Conservation (phyloP, 2,113 vertebrate species). For the Eolophus roseicapilla region DNA sequence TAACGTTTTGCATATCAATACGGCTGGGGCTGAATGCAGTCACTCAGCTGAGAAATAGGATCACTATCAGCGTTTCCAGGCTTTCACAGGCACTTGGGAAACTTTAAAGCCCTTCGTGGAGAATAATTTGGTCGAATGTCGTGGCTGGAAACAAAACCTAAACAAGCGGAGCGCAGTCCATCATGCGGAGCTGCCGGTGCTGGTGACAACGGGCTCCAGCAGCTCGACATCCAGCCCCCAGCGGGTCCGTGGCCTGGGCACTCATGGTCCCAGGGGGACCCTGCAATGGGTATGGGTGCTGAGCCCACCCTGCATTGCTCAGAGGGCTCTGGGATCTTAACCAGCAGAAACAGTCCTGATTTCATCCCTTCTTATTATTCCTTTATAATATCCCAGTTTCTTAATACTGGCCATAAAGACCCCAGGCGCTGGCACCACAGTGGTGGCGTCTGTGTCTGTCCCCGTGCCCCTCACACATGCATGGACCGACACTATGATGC, state of each 20-base stretch:
- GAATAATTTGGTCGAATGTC: conserved; percentile 77
- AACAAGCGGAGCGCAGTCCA: conserved; percentile 68
- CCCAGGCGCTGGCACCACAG: not conserved
- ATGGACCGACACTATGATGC: rapidly evolving
- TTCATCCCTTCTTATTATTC: rapidly evolving
- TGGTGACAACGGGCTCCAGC: conserved; percentile 54
- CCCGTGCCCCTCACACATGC: rapidly evolving
- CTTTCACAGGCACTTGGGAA: conserved; percentile 76
- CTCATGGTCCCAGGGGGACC: not conserved
- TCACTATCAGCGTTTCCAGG: conserved; percentile 80
- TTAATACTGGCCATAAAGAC: rapidly evolving
- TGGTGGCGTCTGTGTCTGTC: not conserved
- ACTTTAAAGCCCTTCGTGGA: conserved; percentile 74
- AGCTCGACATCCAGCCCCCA: conserved; percentile 26
- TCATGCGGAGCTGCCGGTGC: conserved; percentile 54
- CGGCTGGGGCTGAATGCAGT: conserved; percentile 78
- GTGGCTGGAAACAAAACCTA: conserved; percentile 70
- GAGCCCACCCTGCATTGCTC: rapidly evolving
- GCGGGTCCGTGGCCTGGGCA: not conserved
- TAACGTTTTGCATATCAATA: conserved; percentile 86
- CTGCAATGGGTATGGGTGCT: rapidly evolving
- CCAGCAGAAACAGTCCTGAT: not conserved
- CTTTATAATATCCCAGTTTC: rapidly evolving
- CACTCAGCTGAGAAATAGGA: conserved; percentile 87
- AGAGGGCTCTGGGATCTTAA: not conserved